A percentile compares a stretch with the other conserved stretches of the same genome.
These are phyloP conservation scores for Drosophila setifemur DNA, from an alignment of 1,140 invertebrate genomes.

Conservation along the genomic window DNA sequence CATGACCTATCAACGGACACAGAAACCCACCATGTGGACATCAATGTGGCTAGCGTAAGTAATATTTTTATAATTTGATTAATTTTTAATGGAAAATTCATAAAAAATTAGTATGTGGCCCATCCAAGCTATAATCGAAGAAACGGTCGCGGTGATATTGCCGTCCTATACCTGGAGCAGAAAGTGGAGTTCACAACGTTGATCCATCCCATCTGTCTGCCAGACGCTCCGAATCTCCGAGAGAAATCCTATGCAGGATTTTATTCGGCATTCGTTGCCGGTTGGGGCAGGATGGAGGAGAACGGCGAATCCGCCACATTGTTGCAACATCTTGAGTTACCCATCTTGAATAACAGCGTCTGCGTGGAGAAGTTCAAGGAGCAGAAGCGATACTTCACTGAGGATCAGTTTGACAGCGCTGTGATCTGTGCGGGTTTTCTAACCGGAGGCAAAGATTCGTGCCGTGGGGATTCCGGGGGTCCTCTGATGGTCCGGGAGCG, in stretches of 20 bases:
- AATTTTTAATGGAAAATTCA: too few species aligned
- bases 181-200: slow-evolving; percentile 53
- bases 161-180: slow-evolving; percentile 53
- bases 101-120: slow-evolving; percentile 9
- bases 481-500: slow-evolving; percentile 87
- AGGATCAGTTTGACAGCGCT: slow-evolving; percentile 83
- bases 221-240: slow-evolving; percentile 22
- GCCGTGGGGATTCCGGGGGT: slow-evolving; percentile 93
- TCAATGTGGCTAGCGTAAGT: slow-evolving; percentile 34
- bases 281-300: slow-evolving; percentile 86
- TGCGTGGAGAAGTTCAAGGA: slow-evolving; percentile 86
- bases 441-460: slow-evolving; percentile 90
- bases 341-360: slow-evolving; percentile 85
- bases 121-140: slow-evolving; percentile 52
- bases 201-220: slow-evolving; percentile 62
- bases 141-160: slow-evolving; percentile 68
- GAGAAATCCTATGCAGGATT: slow-evolving; percentile 51
- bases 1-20: slow-evolving; percentile 62
- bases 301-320: slow-evolving; percentile 85
- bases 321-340: slow-evolving; percentile 89
- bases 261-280: slow-evolving; percentile 88
- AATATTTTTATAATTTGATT: too few species aligned
- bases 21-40: slow-evolving; percentile 53
- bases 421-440: slow-evolving; percentile 90
- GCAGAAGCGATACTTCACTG: slow-evolving; percentile 85